These are phyloP conservation scores for Netelia fuscicornis DNA, from an alignment of 2,888 invertebrate species.

Conservation along the genomic window DNA sequence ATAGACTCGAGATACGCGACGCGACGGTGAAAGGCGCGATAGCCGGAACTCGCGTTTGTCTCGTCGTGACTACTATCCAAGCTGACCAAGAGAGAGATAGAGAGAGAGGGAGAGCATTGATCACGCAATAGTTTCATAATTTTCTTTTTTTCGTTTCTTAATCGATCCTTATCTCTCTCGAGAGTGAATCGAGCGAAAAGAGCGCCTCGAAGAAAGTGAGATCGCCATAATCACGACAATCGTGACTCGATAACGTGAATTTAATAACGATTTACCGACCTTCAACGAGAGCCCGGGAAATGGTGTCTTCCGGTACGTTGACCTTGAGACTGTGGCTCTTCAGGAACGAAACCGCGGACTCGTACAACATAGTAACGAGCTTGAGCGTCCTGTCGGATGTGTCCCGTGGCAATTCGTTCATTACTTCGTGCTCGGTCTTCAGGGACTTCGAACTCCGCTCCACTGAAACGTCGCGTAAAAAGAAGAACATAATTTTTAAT, in stretches of 20 bases:
- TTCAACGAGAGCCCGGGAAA: conserved; percentile 92
- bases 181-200: conserved; percentile 5
- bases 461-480: conserved; percentile 73
- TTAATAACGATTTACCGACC: conserved; percentile 85
- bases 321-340: conserved; percentile 89
- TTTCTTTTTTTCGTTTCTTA: conserved; percentile 15
- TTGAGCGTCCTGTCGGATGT: conserved; percentile 86
- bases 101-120: conserved; percentile 12
- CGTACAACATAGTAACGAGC: conserved; percentile 86
- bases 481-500: conserved; percentile 20
- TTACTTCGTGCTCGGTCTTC: conserved; percentile 85
- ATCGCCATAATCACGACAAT: conserved; percentile 12
- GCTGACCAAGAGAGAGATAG: conserved; percentile 6
- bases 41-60: conserved; percentile 61
- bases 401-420: conserved; percentile 86
- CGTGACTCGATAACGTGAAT: neutral
- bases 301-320: conserved; percentile 89
- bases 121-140: conserved; percentile 66
- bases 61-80: conserved; percentile 45
- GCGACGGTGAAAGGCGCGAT: conserved; percentile 73
- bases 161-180: conserved; percentile 18
- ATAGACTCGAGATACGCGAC: conserved; percentile 11
- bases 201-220: conserved; percentile 10
- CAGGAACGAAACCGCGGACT: conserved; percentile 87
- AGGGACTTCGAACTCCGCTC: conserved; percentile 80